Evolutionary conservation across 2,113 vertebrate genomes (phyloP).

Genomic region (Odobenus rosmarus): DNA sequence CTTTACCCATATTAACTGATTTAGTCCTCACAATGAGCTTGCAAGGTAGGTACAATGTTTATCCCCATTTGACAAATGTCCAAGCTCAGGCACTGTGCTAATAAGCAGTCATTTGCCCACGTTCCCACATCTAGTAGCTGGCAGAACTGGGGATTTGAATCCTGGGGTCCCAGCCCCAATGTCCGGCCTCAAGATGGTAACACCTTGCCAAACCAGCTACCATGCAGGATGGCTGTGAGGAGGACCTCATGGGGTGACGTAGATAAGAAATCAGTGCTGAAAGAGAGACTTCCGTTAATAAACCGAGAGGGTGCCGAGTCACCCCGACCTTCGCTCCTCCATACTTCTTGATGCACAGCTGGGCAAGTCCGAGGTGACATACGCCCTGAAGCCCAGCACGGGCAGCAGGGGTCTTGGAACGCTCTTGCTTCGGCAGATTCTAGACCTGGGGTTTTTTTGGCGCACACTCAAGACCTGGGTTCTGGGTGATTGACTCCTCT

Average conservation of each 20-base stretch:
- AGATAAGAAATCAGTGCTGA: background rate
- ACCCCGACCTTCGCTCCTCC: background rate
- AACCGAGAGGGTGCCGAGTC: background rate
- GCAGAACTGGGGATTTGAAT: background rate
- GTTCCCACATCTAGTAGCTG: background rate
- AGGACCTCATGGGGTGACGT: background rate
- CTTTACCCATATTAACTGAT: background rate
- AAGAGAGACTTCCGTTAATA: background rate
- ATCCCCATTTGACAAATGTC: background rate
- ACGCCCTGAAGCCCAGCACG: background rate
- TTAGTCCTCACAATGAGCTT: background rate
- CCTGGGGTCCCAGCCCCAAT: background rate
- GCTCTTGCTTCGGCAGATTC: background rate
- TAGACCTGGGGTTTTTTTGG: background rate
- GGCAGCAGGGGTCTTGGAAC: background rate
- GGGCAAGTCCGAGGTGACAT: background rate
- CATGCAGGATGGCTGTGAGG: background rate
- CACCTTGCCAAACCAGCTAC: background rate
- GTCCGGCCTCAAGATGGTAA: background rate
- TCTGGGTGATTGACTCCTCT: background rate
- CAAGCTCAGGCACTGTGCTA: background rate
- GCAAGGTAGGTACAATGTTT: background rate
- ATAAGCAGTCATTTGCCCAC: background rate
- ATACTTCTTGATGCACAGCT: background rate
- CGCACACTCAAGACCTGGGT: background rate